Base-by-base conservation (phyloP, 2,888 invertebrate species). In the Hyppa rectilinea region DNA sequence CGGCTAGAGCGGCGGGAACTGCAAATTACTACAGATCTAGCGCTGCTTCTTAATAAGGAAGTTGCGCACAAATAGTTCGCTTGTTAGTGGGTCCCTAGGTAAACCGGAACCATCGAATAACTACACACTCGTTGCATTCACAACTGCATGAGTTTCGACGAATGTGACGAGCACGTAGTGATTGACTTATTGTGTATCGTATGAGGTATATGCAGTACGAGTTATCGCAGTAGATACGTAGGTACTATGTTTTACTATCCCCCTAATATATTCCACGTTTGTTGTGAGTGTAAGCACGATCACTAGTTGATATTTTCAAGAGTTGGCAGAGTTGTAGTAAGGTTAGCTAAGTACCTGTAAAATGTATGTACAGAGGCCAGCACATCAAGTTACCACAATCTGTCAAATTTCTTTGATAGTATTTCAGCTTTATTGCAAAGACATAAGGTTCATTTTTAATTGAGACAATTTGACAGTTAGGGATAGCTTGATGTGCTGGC, bases 11-110 rank as follows among this genome's bases (percentile, higher is more conserved):
- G 36, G 20, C 40, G 49, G 49, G 55, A 74, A 49, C 49, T 34
- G n/a, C 67, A 66, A 34, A 81, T 59, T 2, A 75, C 47, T 36
- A n/a, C 26, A 50, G 14, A 12, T 2, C 29, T 53, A 1, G 38
- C 23, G 45, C 29, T 38, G 31, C 52, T 59, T 31, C 20, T n/a
- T 75, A 80, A 75, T 80, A 75, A 80, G 75, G 81, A 75, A 59
- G 59, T 60, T 20, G 52, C 81, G 36, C 56, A 43, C 75, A 34
- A 62, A 74, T 40, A n/a, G 38, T 50, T 23, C 14, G 14, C 20
- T 50, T 40, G 59, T 55, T 34, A 66, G 59, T 76, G 36, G 59
- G 77, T 59, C 56, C 55, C 23, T 65, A 17, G 68, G 75, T 56
- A 29, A 65, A 55, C 6, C 77, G 77, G 75, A 81, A 67, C 77